phyloP scores from a whole-genome alignment of 2,888 invertebrate species.

The Heliconius sara region DNA sequence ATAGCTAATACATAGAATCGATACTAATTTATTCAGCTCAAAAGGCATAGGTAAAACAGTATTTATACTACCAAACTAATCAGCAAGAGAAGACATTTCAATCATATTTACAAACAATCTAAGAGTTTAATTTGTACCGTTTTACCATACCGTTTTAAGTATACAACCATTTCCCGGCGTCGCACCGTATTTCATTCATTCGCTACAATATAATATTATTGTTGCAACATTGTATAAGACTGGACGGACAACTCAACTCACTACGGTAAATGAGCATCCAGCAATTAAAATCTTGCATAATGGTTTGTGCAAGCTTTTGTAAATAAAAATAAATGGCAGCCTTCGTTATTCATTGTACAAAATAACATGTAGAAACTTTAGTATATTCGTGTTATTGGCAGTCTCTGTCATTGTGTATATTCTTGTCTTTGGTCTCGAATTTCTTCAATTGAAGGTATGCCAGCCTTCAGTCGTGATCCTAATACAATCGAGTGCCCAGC shows the following conservation, averaged over 20 bases:
- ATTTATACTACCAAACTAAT: slow-evolving; percentile 1
- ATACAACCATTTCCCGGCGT: slow-evolving; percentile 34
- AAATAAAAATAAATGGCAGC: slow-evolving; percentile 71
- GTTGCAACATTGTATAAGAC: slow-evolving; percentile 71
- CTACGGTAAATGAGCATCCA: slow-evolving; percentile 82
- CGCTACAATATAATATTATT: slow-evolving; percentile 41
- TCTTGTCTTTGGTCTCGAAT: slow-evolving; percentile 52
- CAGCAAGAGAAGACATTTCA: slow-evolving; percentile 18
- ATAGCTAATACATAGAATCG: slow-evolving; percentile 5
- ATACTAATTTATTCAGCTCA: slow-evolving; percentile 9
- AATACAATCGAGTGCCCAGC: slow-evolving; percentile 42
- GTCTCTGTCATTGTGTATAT: slow-evolving; percentile 61
- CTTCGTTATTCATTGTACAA: slow-evolving; percentile 58
- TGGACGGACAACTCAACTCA: slow-evolving; percentile 84
- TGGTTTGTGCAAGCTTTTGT: slow-evolving; percentile 56
- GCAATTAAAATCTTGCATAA: slow-evolving; percentile 58
- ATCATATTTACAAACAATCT: slow-evolving; percentile 38
- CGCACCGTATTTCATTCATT: slow-evolving; percentile 35
- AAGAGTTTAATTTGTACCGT: slow-evolving; percentile 46
- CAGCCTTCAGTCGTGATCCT: slow-evolving; percentile 40
- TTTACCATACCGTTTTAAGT: slow-evolving; percentile 35
- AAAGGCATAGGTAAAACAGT: slow-evolving; percentile 25
- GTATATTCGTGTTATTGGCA: slow-evolving; percentile 56
- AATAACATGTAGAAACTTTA: slow-evolving; percentile 65
- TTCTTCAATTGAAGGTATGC: slow-evolving; percentile 46